These are phyloP conservation scores for Planiliza haematocheilus DNA, from an alignment of 2,113 vertebrate genomes.

Conservation along the genomic window DNA sequence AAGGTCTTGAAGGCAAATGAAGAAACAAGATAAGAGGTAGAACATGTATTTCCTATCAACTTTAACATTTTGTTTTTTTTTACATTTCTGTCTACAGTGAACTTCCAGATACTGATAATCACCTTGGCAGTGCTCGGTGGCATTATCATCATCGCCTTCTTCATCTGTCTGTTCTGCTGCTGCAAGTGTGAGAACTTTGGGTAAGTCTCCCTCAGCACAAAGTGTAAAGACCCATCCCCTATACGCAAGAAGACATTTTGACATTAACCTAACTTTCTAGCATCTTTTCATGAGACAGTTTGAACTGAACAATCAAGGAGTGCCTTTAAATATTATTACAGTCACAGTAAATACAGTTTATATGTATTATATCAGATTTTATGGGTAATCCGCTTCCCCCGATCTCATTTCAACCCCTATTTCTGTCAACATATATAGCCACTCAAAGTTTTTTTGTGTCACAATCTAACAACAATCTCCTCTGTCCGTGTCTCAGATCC, in stretches of 20 bases:
- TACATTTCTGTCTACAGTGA: slow-evolving; percentile 82
- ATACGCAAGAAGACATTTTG: too few species aligned
- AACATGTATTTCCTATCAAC: slow-evolving; percentile 1
- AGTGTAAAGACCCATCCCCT: too few species aligned
- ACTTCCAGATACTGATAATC: slow-evolving; percentile 95
- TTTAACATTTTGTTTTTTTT: background rate
- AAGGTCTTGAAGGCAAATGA: background rate
- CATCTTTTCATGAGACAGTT: too few species aligned
- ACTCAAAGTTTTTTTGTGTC: background rate
- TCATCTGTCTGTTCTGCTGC: slow-evolving; percentile 90
- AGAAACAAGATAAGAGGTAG: background rate
- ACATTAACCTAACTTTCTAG: too few species aligned
- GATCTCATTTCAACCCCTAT: background rate
- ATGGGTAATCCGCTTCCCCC: background rate
- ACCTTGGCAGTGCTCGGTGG: slow-evolving; percentile 88
- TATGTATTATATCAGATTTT: too few species aligned
- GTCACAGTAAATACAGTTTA: too few species aligned
- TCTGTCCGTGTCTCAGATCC: slow-evolving; percentile 63
- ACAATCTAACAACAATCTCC: too few species aligned
- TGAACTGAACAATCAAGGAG: too few species aligned
- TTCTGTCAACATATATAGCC: background rate
- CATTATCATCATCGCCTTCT: slow-evolving; percentile 84
- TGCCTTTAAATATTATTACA: too few species aligned
- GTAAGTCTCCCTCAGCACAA: slow-evolving; percentile 70
- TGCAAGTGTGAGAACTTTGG: slow-evolving; percentile 88